Evolutionary conservation across 2,888 invertebrate genomes (phyloP).

Genomic region (Dasysyrphus tricinctus): DNA sequence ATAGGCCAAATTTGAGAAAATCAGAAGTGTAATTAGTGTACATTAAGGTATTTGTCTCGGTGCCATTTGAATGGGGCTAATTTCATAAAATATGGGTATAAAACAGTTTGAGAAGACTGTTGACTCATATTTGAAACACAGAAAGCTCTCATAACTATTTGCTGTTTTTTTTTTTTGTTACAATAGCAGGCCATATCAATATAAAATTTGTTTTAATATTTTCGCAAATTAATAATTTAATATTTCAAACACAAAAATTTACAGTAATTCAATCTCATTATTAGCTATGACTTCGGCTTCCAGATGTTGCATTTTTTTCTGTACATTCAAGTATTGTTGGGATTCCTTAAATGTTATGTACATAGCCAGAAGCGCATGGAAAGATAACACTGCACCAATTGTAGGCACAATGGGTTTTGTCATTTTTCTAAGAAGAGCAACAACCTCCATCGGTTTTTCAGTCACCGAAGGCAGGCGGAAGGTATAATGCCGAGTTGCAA

Average conservation of each 20-base stretch:
- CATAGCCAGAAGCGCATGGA: conserved; percentile 85
- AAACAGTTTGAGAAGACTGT: too few relatives aligned
- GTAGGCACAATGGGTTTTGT: conserved; percentile 85
- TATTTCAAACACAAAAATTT: conserved; percentile 21
- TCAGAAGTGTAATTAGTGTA: too few relatives aligned
- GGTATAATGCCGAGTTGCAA: conserved; percentile 87
- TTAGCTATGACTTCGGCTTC: conserved; percentile 76
- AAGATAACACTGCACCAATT: conserved; percentile 84
- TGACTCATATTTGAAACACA: too few relatives aligned
- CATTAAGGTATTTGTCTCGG: too few relatives aligned
- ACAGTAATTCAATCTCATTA: conserved; percentile 41
- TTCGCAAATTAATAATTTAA: too few relatives aligned
- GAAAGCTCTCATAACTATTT: too few relatives aligned
- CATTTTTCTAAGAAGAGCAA: conserved; percentile 84
- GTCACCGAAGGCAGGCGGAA: conserved; percentile 87
- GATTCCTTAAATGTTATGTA: conserved; percentile 87
- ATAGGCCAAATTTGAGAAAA: too few relatives aligned
- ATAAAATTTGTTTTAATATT: too few relatives aligned
- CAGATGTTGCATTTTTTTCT: conserved; percentile 79
- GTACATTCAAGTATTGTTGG: conserved; percentile 81
- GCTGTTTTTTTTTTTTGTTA: too few relatives aligned
- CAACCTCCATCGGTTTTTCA: conserved; percentile 85
- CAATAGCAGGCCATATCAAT: too few relatives aligned
- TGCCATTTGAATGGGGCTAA: too few relatives aligned
- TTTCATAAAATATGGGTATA: too few relatives aligned